phyloP scores from a whole-genome alignment of 2,888 invertebrate species.

The Ormyrus pomaceus region DNA sequence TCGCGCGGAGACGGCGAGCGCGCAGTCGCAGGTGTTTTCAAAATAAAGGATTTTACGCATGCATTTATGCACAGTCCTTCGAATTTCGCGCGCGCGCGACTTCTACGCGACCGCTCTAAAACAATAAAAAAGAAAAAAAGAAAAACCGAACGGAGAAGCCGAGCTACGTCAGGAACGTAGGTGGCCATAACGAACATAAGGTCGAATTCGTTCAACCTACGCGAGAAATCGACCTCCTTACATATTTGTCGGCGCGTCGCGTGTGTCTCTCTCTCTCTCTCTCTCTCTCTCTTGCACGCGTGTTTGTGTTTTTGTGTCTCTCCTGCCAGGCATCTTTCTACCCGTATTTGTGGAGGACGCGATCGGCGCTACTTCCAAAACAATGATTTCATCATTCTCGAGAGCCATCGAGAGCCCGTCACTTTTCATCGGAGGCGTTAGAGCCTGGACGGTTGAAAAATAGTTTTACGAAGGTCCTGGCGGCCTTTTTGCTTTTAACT shows the following conservation, averaged over 20 bases:
- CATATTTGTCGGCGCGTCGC: constrained; percentile 40
- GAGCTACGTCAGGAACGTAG: constrained; percentile 2
- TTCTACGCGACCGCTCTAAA: too few species aligned
- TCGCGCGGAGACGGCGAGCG: too few species aligned
- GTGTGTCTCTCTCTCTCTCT: too few species aligned
- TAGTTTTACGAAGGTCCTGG: too few species aligned
- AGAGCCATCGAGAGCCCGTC: too few species aligned
- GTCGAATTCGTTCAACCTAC: constrained; percentile 54
- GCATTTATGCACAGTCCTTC: background rate
- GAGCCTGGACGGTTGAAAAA: too few species aligned
- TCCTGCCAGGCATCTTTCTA: constrained; percentile 13
- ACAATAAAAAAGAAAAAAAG: background rate
- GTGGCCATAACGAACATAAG: constrained; percentile 41
- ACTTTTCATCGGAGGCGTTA: too few species aligned
- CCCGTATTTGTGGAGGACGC: constrained; percentile 13
- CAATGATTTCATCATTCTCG: constrained; percentile 22
- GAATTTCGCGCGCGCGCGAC: background rate
- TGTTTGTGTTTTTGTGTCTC: too few species aligned
- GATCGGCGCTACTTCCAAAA: constrained; percentile 10
- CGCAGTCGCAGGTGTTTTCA: too few species aligned
- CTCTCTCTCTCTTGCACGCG: too few species aligned
- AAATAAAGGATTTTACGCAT: too few species aligned
- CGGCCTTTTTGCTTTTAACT: too few species aligned
- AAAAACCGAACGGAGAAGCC: background rate
- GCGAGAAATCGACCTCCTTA: constrained; percentile 58